Evolutionary conservation across 2,888 invertebrate species (phyloP).

Genomic region (Lasioglossum lativentre): DNA sequence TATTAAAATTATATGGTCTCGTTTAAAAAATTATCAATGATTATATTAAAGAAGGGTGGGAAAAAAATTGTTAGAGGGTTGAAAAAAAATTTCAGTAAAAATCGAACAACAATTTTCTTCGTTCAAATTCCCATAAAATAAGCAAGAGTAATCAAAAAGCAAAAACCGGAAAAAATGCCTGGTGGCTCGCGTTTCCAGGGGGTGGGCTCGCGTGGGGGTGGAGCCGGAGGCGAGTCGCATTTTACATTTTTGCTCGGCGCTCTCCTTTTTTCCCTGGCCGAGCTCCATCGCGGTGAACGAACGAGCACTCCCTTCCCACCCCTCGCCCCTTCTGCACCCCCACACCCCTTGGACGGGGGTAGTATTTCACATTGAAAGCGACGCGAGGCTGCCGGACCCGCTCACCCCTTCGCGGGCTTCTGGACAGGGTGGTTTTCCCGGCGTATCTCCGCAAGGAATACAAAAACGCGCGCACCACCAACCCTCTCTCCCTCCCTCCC

Average conservation of each 20-base stretch:
- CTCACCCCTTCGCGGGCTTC: conserved; percentile 56
- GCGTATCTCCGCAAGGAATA: conserved; percentile 79
- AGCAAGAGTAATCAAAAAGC: neutral
- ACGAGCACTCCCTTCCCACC: conserved; percentile 71
- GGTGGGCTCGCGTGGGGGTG: conserved; percentile 30
- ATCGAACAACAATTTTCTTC: neutral
- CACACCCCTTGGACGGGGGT: conserved; percentile 48
- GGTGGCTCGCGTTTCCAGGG: neutral
- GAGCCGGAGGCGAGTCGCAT: conserved; percentile 79
- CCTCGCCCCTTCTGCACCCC: conserved; percentile 28
- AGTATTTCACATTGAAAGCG: conserved; percentile 80
- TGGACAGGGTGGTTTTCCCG: conserved; percentile 59
- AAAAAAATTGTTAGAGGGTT: too few relatives aligned
- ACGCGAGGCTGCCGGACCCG: conserved; percentile 60
- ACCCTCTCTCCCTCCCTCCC: neutral
- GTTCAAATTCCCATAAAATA: neutral
- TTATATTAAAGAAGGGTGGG: neutral
- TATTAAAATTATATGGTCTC: too few relatives aligned
- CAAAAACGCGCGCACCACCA: conserved; percentile 67
- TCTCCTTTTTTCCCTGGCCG: conserved; percentile 64
- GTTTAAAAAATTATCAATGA: too few relatives aligned
- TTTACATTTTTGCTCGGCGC: conserved; percentile 77
- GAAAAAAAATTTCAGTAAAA: neutral
- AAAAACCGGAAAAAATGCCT: conserved; percentile 5
- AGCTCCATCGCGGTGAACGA: conserved; percentile 66